Base-by-base conservation (phyloP, 1,140 invertebrate genomes). In the Gryllus bimaculatus region DNA sequence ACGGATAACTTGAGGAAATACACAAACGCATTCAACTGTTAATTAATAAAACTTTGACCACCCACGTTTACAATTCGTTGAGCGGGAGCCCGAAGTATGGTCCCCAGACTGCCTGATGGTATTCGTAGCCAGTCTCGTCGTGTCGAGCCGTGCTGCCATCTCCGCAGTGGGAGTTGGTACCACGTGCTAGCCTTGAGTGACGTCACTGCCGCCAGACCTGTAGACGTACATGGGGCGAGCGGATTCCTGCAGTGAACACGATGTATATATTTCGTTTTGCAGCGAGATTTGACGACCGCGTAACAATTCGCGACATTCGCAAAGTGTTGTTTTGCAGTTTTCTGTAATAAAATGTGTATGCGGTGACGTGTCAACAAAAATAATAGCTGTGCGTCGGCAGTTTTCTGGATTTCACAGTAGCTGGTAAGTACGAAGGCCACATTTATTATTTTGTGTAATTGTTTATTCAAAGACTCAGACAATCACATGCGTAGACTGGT, bases 341-440 rank as follows among this genome's bases (percentile, higher is more conserved):
- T 54, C 47, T 54, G 47, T 48, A n/a, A 48, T 18, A 12, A 77
- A 12, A 77, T 20, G 76, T 77, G 47, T n/a, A 49, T 26, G n/a
- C 48, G 48, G 20, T 77, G 76, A n/a, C 76, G 48, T 77, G 76
- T 77, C 76, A 77, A 48, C 20, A 48, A 77, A 48, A 18, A 66
- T 66, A 66, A 18, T 66, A 39, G 54, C 54, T 66, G 54, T 13
- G 18, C 10, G 10, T 66, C 54, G 18, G 7, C 10, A 2, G 18
- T 13, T 66, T 66, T 13, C 54, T 66, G 54, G 54, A 66, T 66
- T 66, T 66, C 18, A 18, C 54, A 13, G 54, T 66, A 39, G 26
- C 20, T 54, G 76, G 76, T 77, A 54, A 77, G 76, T 77, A 66
- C 54, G 54, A 18, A 66, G 26, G 26, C 26, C 26, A 39, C 26